These are phyloP conservation scores for Nibea albiflora DNA, from an alignment of 2,113 vertebrate species.

Conservation along the genomic window DNA sequence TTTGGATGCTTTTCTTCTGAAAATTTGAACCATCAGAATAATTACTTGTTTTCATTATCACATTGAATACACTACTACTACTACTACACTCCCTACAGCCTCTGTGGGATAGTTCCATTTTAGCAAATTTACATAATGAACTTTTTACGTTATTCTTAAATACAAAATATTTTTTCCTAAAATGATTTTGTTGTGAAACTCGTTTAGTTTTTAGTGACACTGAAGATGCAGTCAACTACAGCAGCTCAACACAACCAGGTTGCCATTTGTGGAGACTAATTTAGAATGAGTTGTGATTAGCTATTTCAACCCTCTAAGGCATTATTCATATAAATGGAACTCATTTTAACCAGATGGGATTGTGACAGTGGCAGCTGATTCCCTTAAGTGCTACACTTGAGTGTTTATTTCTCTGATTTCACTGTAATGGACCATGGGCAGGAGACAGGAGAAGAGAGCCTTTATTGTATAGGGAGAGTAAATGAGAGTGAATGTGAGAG, in stretches of 20 bases:
- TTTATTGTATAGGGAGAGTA: conserved; percentile 15
- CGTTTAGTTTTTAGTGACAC: neutral
- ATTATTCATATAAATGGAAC: conserved; percentile 56
- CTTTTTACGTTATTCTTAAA: neutral
- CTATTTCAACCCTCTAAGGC: conserved; percentile 57
- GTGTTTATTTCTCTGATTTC: conserved; percentile 52
- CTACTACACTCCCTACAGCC: no score
- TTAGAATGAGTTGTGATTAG: conserved; percentile 71
- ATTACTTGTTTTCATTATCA: neutral
- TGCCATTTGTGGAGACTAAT: conserved; percentile 60
- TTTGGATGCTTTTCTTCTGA: conserved; percentile 8
- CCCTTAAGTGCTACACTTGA: conserved; percentile 44
- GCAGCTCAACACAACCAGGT: conserved; percentile 44
- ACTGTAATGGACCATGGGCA: conserved; percentile 38
- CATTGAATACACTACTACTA: neutral
- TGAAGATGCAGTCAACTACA: neutral
- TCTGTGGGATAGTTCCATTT: neutral
- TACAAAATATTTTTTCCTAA: no score
- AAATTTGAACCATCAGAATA: neutral
- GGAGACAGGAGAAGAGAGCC: conserved; percentile 26
- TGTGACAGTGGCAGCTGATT: conserved; percentile 51
- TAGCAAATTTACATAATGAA: neutral
- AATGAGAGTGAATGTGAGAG: conserved; percentile 7
- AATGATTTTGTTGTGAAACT: neutral
- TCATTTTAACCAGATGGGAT: conserved; percentile 59